These are phyloP conservation scores for Ispidina picta DNA, from an alignment of 2,797 vertebrate genomes.

Conservation along the genomic window DNA sequence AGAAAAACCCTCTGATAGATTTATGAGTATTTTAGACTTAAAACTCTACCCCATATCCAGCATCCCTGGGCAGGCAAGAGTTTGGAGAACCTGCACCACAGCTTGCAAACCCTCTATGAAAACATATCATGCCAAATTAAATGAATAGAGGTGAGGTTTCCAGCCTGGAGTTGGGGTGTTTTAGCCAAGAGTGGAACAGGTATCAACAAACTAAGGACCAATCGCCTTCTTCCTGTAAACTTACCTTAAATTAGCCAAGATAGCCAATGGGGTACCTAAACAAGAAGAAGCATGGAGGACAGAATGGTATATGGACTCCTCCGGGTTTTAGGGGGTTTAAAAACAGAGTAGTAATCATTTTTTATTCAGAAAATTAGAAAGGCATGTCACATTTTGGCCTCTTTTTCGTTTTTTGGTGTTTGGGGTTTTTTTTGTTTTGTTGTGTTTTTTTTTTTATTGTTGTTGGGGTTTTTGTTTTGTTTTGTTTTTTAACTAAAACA, in stretches of 20 bases:
- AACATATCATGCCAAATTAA: not conserved
- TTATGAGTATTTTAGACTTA: not conserved
- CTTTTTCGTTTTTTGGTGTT: no score
- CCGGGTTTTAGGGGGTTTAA: not conserved
- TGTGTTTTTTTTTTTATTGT: no score
- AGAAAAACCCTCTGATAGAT: not conserved
- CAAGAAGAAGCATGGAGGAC: no score
- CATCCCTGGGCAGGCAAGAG: not conserved
- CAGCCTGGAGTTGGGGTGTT: not conserved
- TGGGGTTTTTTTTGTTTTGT: no score
- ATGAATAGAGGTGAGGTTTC: not conserved
- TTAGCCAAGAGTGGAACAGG: not conserved
- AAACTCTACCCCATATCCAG: not conserved
- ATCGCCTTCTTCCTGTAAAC: not conserved
- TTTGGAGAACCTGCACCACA: not conserved
- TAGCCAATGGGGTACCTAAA: not conserved
- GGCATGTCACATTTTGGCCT: fast-evolving
- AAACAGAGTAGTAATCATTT: not conserved
- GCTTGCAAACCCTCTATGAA: fast-evolving
- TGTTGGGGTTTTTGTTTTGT: not conserved
- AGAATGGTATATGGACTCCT: not conserved
- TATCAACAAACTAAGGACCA: not conserved
- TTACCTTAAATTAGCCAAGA: not conserved
- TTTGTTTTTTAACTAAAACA: not conserved
- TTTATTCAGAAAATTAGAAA: not conserved